These are phyloP conservation scores for Chiridota heheva DNA, from an alignment of 35 echinoderm and acorn worm genomes.

Conservation along the genomic window DNA sequence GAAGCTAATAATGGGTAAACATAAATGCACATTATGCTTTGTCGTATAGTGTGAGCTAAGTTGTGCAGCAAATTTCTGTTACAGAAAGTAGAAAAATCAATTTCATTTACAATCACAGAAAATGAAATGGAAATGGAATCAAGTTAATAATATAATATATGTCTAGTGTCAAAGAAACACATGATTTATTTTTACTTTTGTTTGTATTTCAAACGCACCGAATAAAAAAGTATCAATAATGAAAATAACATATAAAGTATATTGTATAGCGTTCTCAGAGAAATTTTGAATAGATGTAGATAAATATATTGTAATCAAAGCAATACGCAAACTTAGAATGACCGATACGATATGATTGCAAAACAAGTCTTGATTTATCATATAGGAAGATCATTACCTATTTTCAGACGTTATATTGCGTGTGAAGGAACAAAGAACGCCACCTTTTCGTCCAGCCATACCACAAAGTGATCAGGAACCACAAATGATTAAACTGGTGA, in stretches of 20 bases:
- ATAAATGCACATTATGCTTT: background rate
- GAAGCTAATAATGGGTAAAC: background rate
- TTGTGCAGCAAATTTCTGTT: no score
- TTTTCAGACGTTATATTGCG: constrained; percentile 50
- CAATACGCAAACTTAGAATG: background rate
- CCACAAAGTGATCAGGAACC: constrained; percentile 19
- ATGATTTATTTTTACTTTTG: no score
- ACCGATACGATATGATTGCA: background rate
- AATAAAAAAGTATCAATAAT: no score
- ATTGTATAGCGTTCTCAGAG: background rate
- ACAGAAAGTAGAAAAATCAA: no score
- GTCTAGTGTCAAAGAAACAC: no score
- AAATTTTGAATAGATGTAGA: background rate
- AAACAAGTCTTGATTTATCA: background rate
- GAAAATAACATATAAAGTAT: background rate
- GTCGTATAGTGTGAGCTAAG: background rate
- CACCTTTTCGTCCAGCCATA: constrained; percentile 60
- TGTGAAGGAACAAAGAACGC: background rate
- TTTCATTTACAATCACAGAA: no score
- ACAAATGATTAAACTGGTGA: constrained; percentile 52
- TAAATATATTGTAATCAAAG: background rate
- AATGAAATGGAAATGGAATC: no score
- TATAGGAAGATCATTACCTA: background rate
- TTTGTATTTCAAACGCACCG: no score
- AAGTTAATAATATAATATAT: no score